Base-by-base conservation (phyloP, 35 echinoderm and acorn worm species). In the Heliocidaris erythrogramma region DNA sequence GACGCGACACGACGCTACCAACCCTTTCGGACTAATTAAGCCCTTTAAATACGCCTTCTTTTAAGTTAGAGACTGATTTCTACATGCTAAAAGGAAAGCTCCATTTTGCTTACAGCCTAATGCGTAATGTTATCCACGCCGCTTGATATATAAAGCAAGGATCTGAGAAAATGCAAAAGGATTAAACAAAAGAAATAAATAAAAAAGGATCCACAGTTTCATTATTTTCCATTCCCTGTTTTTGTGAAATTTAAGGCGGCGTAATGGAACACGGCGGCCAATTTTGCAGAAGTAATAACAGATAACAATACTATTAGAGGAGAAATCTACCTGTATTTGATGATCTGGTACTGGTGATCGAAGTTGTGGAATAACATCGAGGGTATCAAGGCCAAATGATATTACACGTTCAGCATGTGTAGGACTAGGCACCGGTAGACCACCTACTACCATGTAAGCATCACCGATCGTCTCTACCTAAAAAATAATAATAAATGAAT, bases 391-490 rank as follows among this genome's bases (percentile, higher is more conserved):
- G 32, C 92, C 96, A 65, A 97, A 97, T 9, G 89, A 60, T 10
- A 93, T 91, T 6, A 98, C 96, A 24, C 69, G 18, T 35, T 85
- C 71, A 2, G 96, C 95, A 78, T 98, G 97, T 21, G 91, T 31
- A 24, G 91, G 48, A 31, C 93, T 69, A 0, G 49, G 53, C 0
- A 94, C 50, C 5, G 96, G 96, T 24, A 98, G 59, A 27, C 97
- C 97, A 31, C 96, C 96, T 4, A 97, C 97, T 2, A 98, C 97
- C 97, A 98, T 98, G 92, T 98, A 98, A 16, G 97, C 97, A 92
- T 98, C 97, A 5, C 97, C 97, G 24, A 98, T 97, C 1, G 97
- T 98, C 61, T 98, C 97, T 11, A 98, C 97, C 97, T 98, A 93
- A 2, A 47, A 31, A 18, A 27, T 16, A 85, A 4, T 14, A 2